Conservation (phyloP, 2,113 vertebrate species). For the Tonatia bakeri region DNA sequence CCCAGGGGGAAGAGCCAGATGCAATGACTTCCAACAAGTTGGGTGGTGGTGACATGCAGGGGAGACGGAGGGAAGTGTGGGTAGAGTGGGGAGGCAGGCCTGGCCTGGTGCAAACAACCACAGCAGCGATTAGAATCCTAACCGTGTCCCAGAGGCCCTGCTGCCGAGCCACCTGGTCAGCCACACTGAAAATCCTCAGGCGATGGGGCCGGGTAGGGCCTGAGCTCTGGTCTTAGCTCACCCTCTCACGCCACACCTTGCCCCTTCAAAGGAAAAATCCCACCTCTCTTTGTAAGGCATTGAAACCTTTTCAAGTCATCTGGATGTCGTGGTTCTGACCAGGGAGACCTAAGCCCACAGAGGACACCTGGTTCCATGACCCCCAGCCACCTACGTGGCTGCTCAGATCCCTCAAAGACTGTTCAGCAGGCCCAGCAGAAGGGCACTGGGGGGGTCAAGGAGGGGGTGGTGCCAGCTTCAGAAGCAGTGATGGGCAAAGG, state of each 20-base stretch:
- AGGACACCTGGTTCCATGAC: neutral
- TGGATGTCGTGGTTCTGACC: neutral
- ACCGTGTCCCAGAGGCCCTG: neutral
- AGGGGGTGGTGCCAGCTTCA: neutral
- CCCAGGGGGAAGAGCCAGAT: neutral
- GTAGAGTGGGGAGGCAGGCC: neutral
- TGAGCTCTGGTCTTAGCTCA: neutral
- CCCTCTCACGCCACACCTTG: neutral
- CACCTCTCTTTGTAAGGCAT: neutral
- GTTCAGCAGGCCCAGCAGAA: neutral
- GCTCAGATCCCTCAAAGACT: neutral
- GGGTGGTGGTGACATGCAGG: too few species aligned
- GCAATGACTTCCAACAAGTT: neutral
- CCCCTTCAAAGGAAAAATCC: neutral
- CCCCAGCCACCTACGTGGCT: neutral
- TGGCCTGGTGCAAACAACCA: neutral
- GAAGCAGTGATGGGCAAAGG: neutral
- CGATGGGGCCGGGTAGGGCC: fast-evolving
- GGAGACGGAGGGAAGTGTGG: neutral
- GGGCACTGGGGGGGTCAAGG: fast-evolving
- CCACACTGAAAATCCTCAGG: neutral
- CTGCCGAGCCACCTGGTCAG: neutral
- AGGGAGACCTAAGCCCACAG: neutral
- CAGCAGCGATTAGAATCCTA: neutral
- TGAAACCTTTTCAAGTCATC: neutral